phyloP scores from a whole-genome alignment of 92 coral and sea anemone genomes.

The Epizoanthus stellaris region DNA sequence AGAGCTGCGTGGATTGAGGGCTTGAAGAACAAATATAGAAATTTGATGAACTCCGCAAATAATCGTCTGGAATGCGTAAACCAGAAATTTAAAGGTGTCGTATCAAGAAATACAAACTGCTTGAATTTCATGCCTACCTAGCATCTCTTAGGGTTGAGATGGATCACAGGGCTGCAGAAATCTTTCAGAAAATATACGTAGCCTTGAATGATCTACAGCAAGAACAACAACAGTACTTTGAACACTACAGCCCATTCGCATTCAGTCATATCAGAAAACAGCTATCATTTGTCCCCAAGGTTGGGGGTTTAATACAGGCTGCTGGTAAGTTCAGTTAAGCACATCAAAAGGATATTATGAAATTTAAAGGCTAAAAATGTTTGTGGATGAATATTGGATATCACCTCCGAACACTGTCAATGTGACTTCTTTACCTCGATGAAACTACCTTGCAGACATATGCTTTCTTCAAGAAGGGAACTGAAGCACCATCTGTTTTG shows the following conservation, averaged over 20 bases:
- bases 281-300: constrained; percentile 12
- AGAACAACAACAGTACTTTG: constrained; percentile 29
- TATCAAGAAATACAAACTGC: constrained; percentile 44
- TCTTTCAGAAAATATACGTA: constrained; percentile 57
- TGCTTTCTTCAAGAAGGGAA: constrained; percentile 43
- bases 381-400: not conserved
- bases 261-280: constrained; percentile 43
- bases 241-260: constrained; percentile 56
- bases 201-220: constrained; percentile 28
- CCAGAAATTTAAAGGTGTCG: constrained; percentile 58
- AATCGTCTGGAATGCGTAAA: constrained; percentile 61
- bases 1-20: constrained; percentile 46
- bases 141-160: constrained; percentile 47
- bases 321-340: too few relatives aligned
- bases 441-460: constrained; percentile 59
- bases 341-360: not conserved
- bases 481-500: constrained; percentile 31
- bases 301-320: not conserved
- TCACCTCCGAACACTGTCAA: constrained; percentile 22
- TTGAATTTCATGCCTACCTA: constrained; percentile 48
- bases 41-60: constrained; percentile 61
- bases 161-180: constrained; percentile 50
- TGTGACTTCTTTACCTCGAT: constrained; percentile 46
- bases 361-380: not conserved
- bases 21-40: constrained; percentile 30